A percentile compares a stretch with the other conserved stretches of the same genome.
Evolutionary conservation across 1,140 invertebrate genomes (phyloP).

Genomic region (Heliconius congener): DNA sequence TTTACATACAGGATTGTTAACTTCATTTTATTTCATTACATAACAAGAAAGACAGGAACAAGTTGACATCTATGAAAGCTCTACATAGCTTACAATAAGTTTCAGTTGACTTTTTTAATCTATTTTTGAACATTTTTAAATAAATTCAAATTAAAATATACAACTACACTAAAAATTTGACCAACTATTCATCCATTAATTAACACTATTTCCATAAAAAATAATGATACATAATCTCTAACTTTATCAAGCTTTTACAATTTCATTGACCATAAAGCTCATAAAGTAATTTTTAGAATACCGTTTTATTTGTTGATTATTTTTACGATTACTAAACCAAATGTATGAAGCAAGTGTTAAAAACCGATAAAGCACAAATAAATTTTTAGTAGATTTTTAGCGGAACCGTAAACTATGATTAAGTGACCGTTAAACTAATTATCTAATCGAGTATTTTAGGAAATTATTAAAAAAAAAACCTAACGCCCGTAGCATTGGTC

Average conservation of each 20-base stretch:
- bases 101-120: no score
- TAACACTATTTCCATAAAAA: no score
- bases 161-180: no score
- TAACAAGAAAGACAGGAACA: no score
- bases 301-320: slow-evolving; percentile 39
- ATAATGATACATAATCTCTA: neutral
- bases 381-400: slow-evolving; percentile 58
- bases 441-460: slow-evolving; percentile 56
- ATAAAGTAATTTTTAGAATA: slow-evolving; percentile 24
- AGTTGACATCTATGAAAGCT: no score
- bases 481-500: slow-evolving; percentile 62
- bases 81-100: no score
- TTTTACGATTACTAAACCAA: slow-evolving; percentile 35
- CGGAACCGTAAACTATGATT: slow-evolving; percentile 67
- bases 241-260: slow-evolving; percentile 13
- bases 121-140: no score
- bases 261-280: slow-evolving; percentile 27
- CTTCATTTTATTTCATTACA: no score
- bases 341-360: neutral
- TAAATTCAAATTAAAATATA: no score
- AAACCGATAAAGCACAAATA: slow-evolving; percentile 34
- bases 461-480: slow-evolving; percentile 48
- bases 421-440: slow-evolving; percentile 77
- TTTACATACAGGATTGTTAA: no score
- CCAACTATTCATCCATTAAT: no score